A percentile compares a stretch with the other conserved stretches of the same genome.
Conservation (phyloP, 2,888 invertebrate species). For the Junonia oenone region DNA sequence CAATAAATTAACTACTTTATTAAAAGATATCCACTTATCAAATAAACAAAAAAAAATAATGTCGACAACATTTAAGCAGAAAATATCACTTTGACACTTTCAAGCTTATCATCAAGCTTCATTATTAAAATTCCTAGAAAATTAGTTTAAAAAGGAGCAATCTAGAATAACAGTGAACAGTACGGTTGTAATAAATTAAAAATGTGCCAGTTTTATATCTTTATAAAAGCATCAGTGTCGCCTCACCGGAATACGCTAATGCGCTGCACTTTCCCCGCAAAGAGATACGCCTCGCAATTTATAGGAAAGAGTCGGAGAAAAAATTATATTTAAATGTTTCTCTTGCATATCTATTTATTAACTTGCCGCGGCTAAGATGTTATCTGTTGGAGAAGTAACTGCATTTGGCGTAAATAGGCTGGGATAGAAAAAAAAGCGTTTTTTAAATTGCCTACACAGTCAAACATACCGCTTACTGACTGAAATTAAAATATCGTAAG, state of each 20-base stretch:
- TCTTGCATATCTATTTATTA: not conserved
- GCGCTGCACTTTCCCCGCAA: slow-evolving; percentile 10
- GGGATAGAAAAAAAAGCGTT: too few species aligned
- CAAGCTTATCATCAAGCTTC: too few species aligned
- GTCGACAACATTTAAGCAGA: too few species aligned
- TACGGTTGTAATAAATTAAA: slow-evolving; percentile 10
- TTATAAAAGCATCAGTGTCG: slow-evolving; percentile 9
- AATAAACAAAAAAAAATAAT: too few species aligned
- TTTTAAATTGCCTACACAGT: too few species aligned
- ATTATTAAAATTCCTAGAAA: not conserved
- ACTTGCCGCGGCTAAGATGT: not conserved
- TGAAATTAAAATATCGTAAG: too few species aligned
- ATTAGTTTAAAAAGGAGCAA: not conserved
- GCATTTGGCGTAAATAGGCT: too few species aligned
- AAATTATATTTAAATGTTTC: not conserved
- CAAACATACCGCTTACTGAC: too few species aligned
- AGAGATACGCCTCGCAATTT: slow-evolving; percentile 7
- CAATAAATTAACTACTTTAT: too few species aligned
- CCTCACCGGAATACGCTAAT: slow-evolving; percentile 14
- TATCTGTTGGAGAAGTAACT: too few species aligned
- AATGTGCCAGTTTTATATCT: slow-evolving; percentile 13
- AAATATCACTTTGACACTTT: too few species aligned
- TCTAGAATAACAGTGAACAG: not conserved
- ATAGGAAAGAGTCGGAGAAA: not conserved
- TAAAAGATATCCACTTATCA: too few species aligned